Base-by-base conservation (phyloP, 2,113 vertebrate genomes). In the Buteo buteo region DNA sequence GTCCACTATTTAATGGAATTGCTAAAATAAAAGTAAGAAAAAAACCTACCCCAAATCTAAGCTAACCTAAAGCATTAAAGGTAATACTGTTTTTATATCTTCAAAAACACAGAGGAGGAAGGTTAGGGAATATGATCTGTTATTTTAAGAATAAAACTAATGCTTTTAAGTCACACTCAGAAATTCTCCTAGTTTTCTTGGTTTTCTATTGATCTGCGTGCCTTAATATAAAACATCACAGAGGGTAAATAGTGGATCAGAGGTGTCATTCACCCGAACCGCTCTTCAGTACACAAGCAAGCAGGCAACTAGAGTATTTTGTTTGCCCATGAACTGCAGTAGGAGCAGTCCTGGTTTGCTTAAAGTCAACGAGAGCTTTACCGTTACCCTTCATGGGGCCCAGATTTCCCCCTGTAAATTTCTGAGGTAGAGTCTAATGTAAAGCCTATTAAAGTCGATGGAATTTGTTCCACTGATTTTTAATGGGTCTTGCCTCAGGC, bases 121-220 rank as follows among this genome's bases (percentile, higher is more conserved):
- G 11, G 6, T 78, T n/a, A 64, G 22, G 55, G 54, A 70, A 57
- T 10, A 2, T 13, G 17, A 69, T 26, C 28, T 70, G 9, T 26
- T 82, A 5, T 52, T 66, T 52, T 40, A 24, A 59, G 36, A 42
- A 40, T 13, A 34, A 36, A 69, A 6, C 9, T 57, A 47, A 8
- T 74, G 32, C 4, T 84, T 84, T 86, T 52, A 52, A 40, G 34
- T 40, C 4, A 0, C 24, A 14, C 29, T 66, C 40, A 55, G 82
- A 79, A 66, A 59, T 79, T 81, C 32, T 79, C 7, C 44, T 34
- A 3, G 0, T 38, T 88, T 55, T 52, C 38, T 58, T 28, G 26
- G 7, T 65, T 86, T 28, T 34, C 22, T 57, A 0, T 47, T 36
- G 44, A 29, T 44, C 40, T 26, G 1, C 0, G 0, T 47, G 17